Evolutionary conservation across 2,797 vertebrate genomes (phyloP), one percentile per base, ranked within the genome.

Genomic region (Meda fulgida): DNA sequence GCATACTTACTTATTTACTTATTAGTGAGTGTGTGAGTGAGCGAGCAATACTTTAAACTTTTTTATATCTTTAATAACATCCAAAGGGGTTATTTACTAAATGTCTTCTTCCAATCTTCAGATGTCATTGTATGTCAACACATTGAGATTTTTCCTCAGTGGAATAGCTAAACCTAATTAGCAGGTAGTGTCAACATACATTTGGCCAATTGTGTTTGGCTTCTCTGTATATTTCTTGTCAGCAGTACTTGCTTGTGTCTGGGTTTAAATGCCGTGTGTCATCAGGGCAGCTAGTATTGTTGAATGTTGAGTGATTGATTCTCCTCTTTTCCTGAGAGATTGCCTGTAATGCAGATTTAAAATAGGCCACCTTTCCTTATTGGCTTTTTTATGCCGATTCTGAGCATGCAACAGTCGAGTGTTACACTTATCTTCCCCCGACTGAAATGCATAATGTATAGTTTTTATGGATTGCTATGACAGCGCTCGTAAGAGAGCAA

Each of bases 241-340:
- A 55, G n/a, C 26, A 53, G 16, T 73, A 67, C 19, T 23, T 82
- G 71, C 76, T 40, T 80, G 63, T 40, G 76, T 81, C 60, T 65
- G 23, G 46, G 48, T 75, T 85, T 80, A 29, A 81, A 89, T 87
- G 87, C 43, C 58, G 7, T 78, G 80, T 85, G 58, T 84, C 80
- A 78, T 66, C 83, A 73, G 83, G 65, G 77, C 77, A 85, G 69
- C 46, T 85, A 80, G n/a, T 77, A 53, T 81, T 84, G 82, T 84
- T 60, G 80, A 67, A 76, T 58, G 36, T 19, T 84, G 78, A 55
- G 46, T 86, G 77, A 89, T 87, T 51, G 84, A 89, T 89, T 89
- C 72, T 23, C 31, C 53, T 79, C 73, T 69, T 40, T 69, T 80
- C 83, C 67, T 63, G 76, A 79, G 83, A 63, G 67, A 79, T 84